phyloP scores from a whole-genome alignment of 2,888 invertebrate species.

The Eupithecia pulchellata region DNA sequence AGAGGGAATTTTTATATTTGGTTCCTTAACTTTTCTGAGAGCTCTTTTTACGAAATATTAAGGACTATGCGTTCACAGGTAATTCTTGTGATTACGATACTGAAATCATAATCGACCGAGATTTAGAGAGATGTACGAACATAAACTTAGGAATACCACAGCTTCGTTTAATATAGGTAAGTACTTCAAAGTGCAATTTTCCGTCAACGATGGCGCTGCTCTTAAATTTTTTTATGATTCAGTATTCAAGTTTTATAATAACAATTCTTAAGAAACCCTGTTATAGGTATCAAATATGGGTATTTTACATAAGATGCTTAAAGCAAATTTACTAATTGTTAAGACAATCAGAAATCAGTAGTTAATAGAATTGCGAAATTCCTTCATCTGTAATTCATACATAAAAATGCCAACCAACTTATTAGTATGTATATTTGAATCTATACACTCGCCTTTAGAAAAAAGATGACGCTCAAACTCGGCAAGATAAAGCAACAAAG shows the following conservation, averaged over 20 bases:
- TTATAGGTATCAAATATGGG: too few species aligned
- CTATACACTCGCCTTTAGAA: neutral
- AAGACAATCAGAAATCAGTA: neutral
- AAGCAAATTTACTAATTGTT: neutral
- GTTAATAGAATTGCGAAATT: neutral
- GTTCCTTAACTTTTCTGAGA: neutral
- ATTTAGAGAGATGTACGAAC: neutral
- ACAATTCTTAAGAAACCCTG: too few species aligned
- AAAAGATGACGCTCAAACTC: constrained; percentile 13
- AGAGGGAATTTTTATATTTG: constrained; percentile 11
- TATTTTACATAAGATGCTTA: neutral
- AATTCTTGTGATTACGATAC: neutral
- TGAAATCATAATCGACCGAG: neutral
- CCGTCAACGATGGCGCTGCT: neutral
- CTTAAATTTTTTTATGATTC: too few species aligned
- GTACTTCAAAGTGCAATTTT: neutral
- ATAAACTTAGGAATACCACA: neutral
- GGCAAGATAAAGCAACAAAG: constrained; percentile 28
- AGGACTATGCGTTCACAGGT: neutral
- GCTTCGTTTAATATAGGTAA: neutral
- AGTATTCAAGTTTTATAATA: too few species aligned
- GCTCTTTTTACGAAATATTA: neutral
- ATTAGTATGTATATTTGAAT: neutral
- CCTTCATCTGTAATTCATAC: neutral
- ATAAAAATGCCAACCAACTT: neutral